Conservation (phyloP, 30 jellyfish, hydroid and myxozoan species). For the Euphysa ruthae region DNA sequence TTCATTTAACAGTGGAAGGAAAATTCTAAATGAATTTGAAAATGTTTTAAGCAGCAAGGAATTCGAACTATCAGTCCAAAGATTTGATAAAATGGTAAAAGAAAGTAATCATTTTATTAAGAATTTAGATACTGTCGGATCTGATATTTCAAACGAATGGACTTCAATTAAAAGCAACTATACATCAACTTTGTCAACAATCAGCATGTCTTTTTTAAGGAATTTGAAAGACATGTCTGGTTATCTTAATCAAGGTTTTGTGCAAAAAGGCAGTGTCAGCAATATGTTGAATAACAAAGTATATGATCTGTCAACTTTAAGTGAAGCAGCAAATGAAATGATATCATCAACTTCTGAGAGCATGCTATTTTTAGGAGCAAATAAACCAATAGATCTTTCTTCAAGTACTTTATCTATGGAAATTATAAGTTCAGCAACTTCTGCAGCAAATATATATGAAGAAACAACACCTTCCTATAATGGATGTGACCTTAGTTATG, state of each 20-base stretch:
- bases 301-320: constrained; percentile 42
- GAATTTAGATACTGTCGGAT: constrained; percentile 60
- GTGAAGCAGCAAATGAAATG: constrained; percentile 47
- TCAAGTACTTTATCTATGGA: too few species aligned
- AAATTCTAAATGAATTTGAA: constrained; percentile 51
- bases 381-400: constrained; percentile 30
- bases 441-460: constrained; percentile 58
- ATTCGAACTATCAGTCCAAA: constrained; percentile 56
- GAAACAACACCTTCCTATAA: constrained; percentile 67
- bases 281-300: constrained; percentile 50
- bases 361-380: constrained; percentile 43
- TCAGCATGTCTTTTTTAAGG: constrained; percentile 51
- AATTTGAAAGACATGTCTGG: constrained; percentile 58
- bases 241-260: constrained; percentile 36
- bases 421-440: background rate
- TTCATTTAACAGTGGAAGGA: constrained; percentile 59
- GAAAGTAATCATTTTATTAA: constrained; percentile 49
- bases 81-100: constrained; percentile 44
- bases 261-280: constrained; percentile 33
- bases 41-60: constrained; percentile 54
- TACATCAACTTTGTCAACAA: constrained; percentile 27
- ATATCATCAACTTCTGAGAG: constrained; percentile 34
- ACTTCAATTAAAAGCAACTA: constrained; percentile 48
- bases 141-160: constrained; percentile 56
- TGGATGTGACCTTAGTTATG: constrained; percentile 73